phyloP scores from a whole-genome alignment of 2,113 vertebrate species.

The Gulo gulo region DNA sequence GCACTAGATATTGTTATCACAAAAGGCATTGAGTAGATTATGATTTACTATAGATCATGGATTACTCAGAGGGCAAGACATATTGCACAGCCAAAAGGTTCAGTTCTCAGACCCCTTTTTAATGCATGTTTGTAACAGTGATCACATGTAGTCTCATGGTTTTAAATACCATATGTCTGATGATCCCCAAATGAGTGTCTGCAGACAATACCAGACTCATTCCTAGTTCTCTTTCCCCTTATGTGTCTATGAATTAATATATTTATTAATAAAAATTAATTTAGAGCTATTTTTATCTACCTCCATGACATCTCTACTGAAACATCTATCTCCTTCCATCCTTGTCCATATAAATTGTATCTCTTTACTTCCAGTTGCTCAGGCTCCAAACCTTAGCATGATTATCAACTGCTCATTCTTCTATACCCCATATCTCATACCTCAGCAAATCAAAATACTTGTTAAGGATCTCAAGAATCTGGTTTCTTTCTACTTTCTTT shows the following conservation, averaged over 20 bases:
- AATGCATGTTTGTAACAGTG: background rate
- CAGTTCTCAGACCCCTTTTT: background rate
- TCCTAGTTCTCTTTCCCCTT: background rate
- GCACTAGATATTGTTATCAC: background rate
- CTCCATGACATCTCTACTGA: background rate
- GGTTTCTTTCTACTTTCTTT: background rate
- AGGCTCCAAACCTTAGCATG: background rate
- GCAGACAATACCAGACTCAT: background rate
- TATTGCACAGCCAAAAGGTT: background rate
- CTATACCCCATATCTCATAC: background rate
- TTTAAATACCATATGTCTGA: background rate
- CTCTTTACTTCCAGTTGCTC: background rate
- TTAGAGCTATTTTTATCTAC: background rate
- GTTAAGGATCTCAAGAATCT: background rate
- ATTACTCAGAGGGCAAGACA: background rate
- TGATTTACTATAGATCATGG: background rate
- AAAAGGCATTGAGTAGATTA: background rate
- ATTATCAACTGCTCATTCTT: background rate
- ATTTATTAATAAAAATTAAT: background rate
- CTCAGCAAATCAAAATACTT: background rate
- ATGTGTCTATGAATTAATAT: background rate
- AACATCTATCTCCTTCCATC: background rate
- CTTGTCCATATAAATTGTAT: background rate
- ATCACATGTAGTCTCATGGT: background rate
- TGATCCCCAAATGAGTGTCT: background rate